These are phyloP conservation scores for Cyclura pinguis DNA, from an alignment of 2,797 vertebrate species.

Conservation along the genomic window DNA sequence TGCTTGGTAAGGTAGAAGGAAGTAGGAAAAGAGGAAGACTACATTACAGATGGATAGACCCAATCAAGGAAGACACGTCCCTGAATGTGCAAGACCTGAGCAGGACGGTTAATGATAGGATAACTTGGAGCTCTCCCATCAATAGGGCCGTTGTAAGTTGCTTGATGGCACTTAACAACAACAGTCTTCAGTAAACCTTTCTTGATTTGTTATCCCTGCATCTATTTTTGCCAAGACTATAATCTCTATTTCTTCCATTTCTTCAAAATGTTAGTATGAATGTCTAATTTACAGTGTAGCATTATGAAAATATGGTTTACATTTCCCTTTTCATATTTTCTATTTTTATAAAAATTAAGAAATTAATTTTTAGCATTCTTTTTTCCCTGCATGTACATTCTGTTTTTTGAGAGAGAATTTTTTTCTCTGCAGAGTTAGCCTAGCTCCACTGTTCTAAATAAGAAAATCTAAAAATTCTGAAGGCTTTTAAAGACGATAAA, in stretches of 20 bases:
- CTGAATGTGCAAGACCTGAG: too few species aligned
- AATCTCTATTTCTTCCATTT: background rate
- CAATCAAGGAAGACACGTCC: too few species aligned
- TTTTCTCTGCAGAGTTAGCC: background rate
- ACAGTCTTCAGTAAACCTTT: background rate
- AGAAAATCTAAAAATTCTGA: too few species aligned
- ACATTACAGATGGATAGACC: too few species aligned
- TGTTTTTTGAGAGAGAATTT: background rate
- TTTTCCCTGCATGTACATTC: background rate
- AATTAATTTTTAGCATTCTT: background rate
- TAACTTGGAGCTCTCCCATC: too few species aligned
- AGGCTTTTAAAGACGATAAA: background rate
- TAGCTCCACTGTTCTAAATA: background rate
- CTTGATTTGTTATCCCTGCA: background rate
- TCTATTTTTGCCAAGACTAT: background rate
- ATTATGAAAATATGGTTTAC: background rate
- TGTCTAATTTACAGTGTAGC: background rate
- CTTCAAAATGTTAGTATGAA: background rate
- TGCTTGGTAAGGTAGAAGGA: too few species aligned
- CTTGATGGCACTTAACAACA: too few species aligned
- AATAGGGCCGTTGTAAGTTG: too few species aligned
- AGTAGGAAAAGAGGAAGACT: too few species aligned
- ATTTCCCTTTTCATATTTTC: background rate
- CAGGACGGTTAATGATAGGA: too few species aligned
- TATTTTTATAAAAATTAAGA: background rate